phyloP scores from a whole-genome alignment of 2,797 vertebrate genomes.

The Bovichtus variegatus region DNA sequence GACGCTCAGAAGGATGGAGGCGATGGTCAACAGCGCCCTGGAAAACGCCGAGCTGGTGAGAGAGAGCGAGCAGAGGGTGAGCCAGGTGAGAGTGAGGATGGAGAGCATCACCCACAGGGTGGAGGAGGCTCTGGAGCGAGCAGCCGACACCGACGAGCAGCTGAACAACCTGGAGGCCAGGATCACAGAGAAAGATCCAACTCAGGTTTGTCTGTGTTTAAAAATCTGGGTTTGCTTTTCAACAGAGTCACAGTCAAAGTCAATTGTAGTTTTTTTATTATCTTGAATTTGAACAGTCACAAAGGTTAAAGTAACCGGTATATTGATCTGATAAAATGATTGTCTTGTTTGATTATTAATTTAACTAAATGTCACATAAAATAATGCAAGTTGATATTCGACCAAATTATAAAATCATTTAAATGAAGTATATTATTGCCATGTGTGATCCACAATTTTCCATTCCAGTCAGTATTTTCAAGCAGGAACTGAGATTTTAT shows the following conservation, averaged over 20 bases:
- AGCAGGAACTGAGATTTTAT: not conserved
- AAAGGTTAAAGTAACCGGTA: not conserved
- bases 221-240: not conserved
- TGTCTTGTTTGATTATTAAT: not conserved
- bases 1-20: conserved; percentile 73
- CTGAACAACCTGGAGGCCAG: conserved; percentile 60
- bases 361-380: not conserved
- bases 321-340: not conserved
- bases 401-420: not conserved
- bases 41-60: conserved; percentile 67
- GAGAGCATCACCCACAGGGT: conserved; percentile 73
- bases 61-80: conserved; percentile 70
- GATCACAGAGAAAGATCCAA: conserved; percentile 24
- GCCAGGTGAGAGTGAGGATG: conserved; percentile 67
- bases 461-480: not conserved
- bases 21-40: conserved; percentile 69
- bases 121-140: conserved; percentile 71
- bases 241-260: not conserved
- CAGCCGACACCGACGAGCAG: conserved; percentile 59
- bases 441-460: not conserved
- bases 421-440: not conserved
- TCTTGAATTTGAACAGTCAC: not conserved
- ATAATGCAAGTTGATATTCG: not conserved
- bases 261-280: not conserved
- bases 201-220: conserved; percentile 60